A percentile compares a stretch with the other conserved stretches of the same genome.
phyloP scores from a whole-genome alignment of 2,797 vertebrate genomes.

The Furcifer pardalis region DNA sequence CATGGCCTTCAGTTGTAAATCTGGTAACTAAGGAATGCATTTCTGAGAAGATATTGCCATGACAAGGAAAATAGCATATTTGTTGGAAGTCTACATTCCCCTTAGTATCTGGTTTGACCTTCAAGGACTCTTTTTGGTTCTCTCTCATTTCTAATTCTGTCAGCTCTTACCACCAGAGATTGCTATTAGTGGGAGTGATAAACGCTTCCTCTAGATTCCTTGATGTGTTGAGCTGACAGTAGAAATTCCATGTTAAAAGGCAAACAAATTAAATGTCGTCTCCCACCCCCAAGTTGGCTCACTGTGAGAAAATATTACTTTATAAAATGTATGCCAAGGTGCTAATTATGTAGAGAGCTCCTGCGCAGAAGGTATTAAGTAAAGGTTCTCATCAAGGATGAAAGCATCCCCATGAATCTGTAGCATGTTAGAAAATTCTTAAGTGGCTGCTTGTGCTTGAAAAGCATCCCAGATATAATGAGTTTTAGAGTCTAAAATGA shows the following conservation, averaged over 20 bases:
- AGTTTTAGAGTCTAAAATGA: conserved; percentile 23
- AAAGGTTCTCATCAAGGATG: background rate
- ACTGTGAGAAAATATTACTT: conserved; percentile 4
- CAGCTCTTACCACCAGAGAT: background rate
- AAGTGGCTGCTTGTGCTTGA: conserved; percentile 12
- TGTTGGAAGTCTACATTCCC: too few species aligned
- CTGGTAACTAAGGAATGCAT: too few species aligned
- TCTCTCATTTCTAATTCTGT: background rate
- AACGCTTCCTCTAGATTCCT: background rate
- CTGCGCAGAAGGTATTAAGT: background rate
- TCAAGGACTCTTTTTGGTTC: too few species aligned
- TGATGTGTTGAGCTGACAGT: background rate
- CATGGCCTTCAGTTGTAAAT: too few species aligned
- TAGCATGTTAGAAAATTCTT: background rate
- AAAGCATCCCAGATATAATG: conserved; percentile 15
- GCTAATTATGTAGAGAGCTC: background rate
- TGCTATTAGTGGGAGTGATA: background rate
- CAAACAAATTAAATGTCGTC: background rate
- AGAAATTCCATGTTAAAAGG: background rate
- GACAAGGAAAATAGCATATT: too few species aligned
- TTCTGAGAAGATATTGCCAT: too few species aligned
- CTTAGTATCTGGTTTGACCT: too few species aligned
- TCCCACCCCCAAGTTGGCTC: background rate
- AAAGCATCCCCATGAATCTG: background rate
- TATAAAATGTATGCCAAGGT: background rate